phyloP scores from a whole-genome alignment of 2,113 vertebrate species.

The Bothrops jararaca region DNA sequence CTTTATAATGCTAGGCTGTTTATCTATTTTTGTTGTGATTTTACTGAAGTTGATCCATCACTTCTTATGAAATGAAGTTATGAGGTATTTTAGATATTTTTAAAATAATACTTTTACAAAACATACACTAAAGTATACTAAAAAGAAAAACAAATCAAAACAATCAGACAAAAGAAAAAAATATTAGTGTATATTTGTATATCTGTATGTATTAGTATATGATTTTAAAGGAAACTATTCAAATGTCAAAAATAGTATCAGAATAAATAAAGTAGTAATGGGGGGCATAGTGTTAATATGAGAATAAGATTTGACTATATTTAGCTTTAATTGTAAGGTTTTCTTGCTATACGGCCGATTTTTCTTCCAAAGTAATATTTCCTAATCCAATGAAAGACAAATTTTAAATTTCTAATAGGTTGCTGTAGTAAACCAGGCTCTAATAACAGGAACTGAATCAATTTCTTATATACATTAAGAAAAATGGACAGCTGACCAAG shows the following conservation, averaged over 20 bases:
- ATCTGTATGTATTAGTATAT: neutral
- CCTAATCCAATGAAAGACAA: neutral
- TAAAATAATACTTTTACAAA: neutral
- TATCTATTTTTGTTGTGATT: neutral
- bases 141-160: neutral
- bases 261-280: neutral
- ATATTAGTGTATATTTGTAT: neutral
- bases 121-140: neutral
- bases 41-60: neutral
- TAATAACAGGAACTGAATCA: neutral
- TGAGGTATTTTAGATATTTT: neutral
- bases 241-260: neutral
- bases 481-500: neutral
- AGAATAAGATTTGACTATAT: neutral
- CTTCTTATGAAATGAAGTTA: neutral
- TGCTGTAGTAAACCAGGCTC: neutral
- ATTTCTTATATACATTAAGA: neutral
- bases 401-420: neutral
- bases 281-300: neutral
- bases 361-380: neutral
- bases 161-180: neutral
- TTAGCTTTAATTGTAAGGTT: neutral
- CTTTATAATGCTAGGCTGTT: neutral
- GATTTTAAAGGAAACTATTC: neutral
- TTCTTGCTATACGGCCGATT: neutral